Conservation (phyloP, 53 echinoderm and acorn worm species). For the Holothuria scabra region DNA sequence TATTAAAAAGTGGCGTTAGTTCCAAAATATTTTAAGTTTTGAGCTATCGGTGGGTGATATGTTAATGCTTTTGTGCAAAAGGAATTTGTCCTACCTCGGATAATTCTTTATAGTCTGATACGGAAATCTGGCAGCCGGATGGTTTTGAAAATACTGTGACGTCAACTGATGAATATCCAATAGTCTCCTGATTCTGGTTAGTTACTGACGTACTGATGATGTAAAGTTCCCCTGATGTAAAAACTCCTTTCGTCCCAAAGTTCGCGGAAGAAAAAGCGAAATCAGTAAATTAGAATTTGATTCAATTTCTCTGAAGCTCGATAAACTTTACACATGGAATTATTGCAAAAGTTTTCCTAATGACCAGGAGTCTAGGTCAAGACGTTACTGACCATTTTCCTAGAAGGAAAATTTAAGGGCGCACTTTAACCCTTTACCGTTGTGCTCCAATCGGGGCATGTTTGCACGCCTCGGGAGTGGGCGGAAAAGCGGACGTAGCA, state of each 20-base stretch:
- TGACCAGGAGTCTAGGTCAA: too few species aligned
- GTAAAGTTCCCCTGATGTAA: background rate
- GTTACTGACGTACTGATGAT: background rate
- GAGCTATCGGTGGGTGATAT: background rate
- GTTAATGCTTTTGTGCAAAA: too few species aligned
- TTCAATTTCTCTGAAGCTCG: background rate
- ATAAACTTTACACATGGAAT: too few species aligned
- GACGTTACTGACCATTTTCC: too few species aligned
- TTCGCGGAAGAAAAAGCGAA: background rate
- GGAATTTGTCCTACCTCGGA: background rate
- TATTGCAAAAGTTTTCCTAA: too few species aligned
- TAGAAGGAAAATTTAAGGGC: too few species aligned
- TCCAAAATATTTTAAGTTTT: too few species aligned
- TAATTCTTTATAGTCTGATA: background rate
- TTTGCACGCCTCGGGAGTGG: too few species aligned
- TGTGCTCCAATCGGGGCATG: too few species aligned
- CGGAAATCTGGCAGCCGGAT: background rate
- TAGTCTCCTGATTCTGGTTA: background rate
- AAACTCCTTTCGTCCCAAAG: background rate
- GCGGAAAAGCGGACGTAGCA: too few species aligned
- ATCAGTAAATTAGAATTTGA: background rate
- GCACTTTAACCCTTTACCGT: too few species aligned
- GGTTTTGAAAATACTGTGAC: slow-evolving; percentile 27
- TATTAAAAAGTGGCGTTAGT: too few species aligned
- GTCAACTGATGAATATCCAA: slow-evolving; percentile 15